Evolutionary conservation across 1,140 invertebrate genomes (phyloP).

Genomic region (Bombus waltoni): DNA sequence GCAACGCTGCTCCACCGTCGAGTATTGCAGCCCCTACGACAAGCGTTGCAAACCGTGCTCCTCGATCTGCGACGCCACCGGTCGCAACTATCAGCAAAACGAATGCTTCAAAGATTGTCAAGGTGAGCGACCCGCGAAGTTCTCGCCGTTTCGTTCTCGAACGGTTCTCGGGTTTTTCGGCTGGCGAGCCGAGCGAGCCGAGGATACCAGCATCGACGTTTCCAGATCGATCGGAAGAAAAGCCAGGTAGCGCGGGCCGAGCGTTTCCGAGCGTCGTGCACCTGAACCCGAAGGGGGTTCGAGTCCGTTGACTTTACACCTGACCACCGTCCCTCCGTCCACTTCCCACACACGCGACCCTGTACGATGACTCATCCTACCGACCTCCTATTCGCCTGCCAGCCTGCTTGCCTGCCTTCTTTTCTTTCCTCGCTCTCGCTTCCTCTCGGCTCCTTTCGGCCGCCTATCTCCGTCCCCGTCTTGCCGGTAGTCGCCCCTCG

Average conservation of each 20-base stretch:
- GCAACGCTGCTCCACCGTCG: constrained; percentile 79
- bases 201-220: too few relatives aligned
- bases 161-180: too few relatives aligned
- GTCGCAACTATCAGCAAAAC: constrained; percentile 82
- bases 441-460: background rate
- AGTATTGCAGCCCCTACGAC: constrained; percentile 84
- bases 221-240: constrained; percentile 14
- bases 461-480: background rate
- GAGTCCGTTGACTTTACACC: constrained; percentile 74
- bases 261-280: background rate
- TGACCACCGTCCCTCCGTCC: constrained; percentile 61
- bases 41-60: constrained; percentile 82
- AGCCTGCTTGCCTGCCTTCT: background rate
- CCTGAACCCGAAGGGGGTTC: constrained; percentile 22
- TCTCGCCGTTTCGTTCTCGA: too few relatives aligned
- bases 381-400: constrained; percentile 39
- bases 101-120: constrained; percentile 83
- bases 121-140: constrained; percentile 72
- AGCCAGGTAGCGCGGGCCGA: background rate
- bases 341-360: constrained; percentile 60
- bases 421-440: background rate
- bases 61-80: constrained; percentile 79
- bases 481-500: background rate
- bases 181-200: too few relatives aligned
- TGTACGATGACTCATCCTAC: constrained; percentile 64